phyloP scores from a whole-genome alignment of 2,797 vertebrate species.

The Trichosurus vulpecula region DNA sequence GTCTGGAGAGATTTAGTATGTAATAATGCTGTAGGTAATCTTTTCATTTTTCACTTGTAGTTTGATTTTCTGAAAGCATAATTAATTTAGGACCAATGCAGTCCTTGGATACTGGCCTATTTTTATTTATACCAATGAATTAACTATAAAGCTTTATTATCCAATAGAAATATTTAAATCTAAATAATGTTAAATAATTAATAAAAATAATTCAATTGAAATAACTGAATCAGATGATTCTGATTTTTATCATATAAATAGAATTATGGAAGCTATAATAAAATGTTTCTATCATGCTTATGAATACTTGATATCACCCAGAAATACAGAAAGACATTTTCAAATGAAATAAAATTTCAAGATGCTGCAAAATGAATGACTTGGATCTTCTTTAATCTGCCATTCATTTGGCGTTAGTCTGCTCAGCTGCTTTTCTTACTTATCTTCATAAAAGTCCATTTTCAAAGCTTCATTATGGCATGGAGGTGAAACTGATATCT shows the following conservation, averaged over 20 bases:
- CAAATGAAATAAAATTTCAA: slow-evolving; percentile 26
- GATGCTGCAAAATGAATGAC: slow-evolving; percentile 18
- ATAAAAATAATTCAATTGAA: slow-evolving; percentile 11
- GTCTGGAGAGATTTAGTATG: not conserved
- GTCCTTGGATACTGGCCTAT: not conserved
- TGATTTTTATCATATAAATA: slow-evolving; percentile 51
- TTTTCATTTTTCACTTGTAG: slow-evolving; percentile 8
- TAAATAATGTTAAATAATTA: not conserved
- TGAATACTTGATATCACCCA: slow-evolving; percentile 50
- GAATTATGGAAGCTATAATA: slow-evolving; percentile 59
- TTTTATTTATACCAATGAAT: slow-evolving; percentile 38
- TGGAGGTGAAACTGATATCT: not conserved
- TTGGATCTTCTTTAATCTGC: not conserved
- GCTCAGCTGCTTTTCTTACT: not conserved
- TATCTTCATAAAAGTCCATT: not conserved
- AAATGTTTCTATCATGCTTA: slow-evolving; percentile 2
- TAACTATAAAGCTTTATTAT: slow-evolving; percentile 21
- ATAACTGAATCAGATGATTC: slow-evolving; percentile 63
- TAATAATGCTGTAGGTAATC: not conserved
- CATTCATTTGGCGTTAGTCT: slow-evolving; percentile 1
- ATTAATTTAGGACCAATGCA: slow-evolving; percentile 35
- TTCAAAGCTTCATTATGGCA: not conserved
- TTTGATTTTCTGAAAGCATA: slow-evolving; percentile 34
- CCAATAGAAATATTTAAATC: slow-evolving; percentile 14
- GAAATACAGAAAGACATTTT: slow-evolving; percentile 35